Percentiles rank a stretch among this genome's conserved stretches.
phyloP scores from a whole-genome alignment of 2,888 invertebrate species.

The Latrodectus hesperus region DNA sequence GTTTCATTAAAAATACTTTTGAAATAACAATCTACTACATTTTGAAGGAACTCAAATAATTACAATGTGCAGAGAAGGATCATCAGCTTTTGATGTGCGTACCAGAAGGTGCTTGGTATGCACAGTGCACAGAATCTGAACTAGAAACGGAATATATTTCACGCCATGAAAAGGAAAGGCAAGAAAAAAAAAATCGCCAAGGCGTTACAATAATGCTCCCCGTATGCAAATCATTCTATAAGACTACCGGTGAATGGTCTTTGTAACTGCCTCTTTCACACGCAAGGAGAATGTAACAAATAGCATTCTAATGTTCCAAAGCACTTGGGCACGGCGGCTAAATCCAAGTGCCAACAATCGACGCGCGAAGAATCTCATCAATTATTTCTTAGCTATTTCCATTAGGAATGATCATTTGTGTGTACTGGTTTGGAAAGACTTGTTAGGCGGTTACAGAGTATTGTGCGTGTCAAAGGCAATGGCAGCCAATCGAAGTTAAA shows the following conservation, averaged over 20 bases:
- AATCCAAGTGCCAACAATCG: slow-evolving; percentile 31
- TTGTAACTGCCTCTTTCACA: slow-evolving; percentile 44
- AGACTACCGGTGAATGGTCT: slow-evolving; percentile 12
- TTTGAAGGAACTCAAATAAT: no score
- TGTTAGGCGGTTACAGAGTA: slow-evolving; percentile 7
- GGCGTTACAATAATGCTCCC: slow-evolving; percentile 19
- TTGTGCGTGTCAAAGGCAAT: neutral
- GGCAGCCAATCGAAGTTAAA: neutral
- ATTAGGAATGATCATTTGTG: slow-evolving; percentile 23
- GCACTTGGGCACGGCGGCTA: neutral
- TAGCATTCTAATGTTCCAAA: slow-evolving; percentile 32
- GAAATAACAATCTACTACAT: no score
- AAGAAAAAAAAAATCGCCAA: neutral
- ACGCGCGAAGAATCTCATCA: slow-evolving; percentile 24
- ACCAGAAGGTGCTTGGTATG: slow-evolving; percentile 29
- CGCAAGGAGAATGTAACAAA: slow-evolving; percentile 47
- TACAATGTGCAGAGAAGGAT: no score
- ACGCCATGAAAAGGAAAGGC: slow-evolving; percentile 13
- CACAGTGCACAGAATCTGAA: slow-evolving; percentile 25
- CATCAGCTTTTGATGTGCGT: no score
- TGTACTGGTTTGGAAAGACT: neutral
- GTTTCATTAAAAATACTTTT: no score
- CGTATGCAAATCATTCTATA: slow-evolving; percentile 37
- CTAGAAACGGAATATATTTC: slow-evolving; percentile 38
- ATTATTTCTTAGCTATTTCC: slow-evolving; percentile 29